Percentiles rank a stretch among this genome's conserved stretches.
Conservation (phyloP, 2,888 invertebrate genomes). For the Abrostola tripartita region DNA sequence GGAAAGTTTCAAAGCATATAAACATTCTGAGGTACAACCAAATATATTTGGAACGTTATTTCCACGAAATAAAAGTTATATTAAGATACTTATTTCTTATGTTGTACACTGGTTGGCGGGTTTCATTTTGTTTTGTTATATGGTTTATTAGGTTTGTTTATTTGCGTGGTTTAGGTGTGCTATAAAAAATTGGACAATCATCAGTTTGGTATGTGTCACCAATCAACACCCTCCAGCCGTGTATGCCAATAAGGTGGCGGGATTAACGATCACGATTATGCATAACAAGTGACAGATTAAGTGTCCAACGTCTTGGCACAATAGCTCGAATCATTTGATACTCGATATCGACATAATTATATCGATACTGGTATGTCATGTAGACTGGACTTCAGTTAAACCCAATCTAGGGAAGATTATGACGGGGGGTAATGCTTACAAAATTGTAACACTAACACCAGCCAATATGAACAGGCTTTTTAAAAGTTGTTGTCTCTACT, state of each 20-base stretch:
- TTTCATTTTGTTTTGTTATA: slow-evolving; percentile 51
- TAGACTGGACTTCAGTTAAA: not conserved
- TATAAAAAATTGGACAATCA: slow-evolving; percentile 15
- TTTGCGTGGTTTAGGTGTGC: slow-evolving; percentile 7
- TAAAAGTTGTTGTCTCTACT: too few species aligned
- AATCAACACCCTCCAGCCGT: not conserved
- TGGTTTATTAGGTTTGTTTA: slow-evolving; percentile 13
- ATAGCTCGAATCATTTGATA: not conserved
- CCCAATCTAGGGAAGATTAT: too few species aligned
- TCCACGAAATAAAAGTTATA: slow-evolving; percentile 59
- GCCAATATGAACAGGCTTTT: too few species aligned
- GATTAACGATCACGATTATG: slow-evolving; percentile 10
- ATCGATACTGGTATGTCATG: slow-evolving; percentile 1
- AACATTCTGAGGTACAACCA: slow-evolving; percentile 55
- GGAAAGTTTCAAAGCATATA: slow-evolving; percentile 60
- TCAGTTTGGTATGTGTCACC: not conserved
- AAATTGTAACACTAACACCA: too few species aligned
- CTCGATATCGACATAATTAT: not conserved
- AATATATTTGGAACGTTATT: slow-evolving; percentile 53
- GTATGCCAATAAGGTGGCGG: slow-evolving; percentile 5
- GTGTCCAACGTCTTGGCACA: not conserved
- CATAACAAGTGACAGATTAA: slow-evolving; percentile 4
- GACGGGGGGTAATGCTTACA: too few species aligned
- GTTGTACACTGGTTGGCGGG: slow-evolving; percentile 43
- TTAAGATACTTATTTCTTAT: slow-evolving; percentile 54